These are phyloP conservation scores for Eueides isabella DNA, from an alignment of 1,140 invertebrate genomes.

Conservation along the genomic window DNA sequence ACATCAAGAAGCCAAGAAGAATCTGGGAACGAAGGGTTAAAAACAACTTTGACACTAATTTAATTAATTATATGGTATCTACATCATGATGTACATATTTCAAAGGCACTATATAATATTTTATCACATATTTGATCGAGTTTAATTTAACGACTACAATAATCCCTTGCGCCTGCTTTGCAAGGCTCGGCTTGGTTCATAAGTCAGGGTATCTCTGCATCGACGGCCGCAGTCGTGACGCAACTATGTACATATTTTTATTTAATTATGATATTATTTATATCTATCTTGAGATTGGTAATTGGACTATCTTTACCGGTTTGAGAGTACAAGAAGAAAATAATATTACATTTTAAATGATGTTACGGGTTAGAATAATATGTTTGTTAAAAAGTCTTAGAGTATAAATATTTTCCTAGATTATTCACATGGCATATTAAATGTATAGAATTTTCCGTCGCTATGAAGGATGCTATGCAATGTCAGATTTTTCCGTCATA, in stretches of 20 bases:
- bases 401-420: too few relatives aligned
- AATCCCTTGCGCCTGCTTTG: neutral
- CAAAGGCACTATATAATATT: neutral
- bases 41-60: neutral
- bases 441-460: too few relatives aligned
- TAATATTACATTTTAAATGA: neutral
- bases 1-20: too few relatives aligned
- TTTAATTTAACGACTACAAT: slow-evolving; percentile 9
- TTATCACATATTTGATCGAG: slow-evolving; percentile 12
- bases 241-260: slow-evolving; percentile 28
- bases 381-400: too few relatives aligned
- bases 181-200: neutral
- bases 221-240: slow-evolving; percentile 18
- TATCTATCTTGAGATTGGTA: slow-evolving; percentile 8
- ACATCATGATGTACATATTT: neutral
- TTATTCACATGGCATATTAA: too few relatives aligned
- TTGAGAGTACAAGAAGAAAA: neutral
- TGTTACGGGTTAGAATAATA: neutral
- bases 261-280: slow-evolving; percentile 35
- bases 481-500: too few relatives aligned
- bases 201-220: slow-evolving; percentile 23
- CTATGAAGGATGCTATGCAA: too few relatives aligned
- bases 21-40: too few relatives aligned
- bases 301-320: neutral
- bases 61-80: neutral